Evolutionary conservation across 2,888 invertebrate genomes (phyloP), one percentile per base, ranked within the genome.

Genomic region (Furcula furcula): DNA sequence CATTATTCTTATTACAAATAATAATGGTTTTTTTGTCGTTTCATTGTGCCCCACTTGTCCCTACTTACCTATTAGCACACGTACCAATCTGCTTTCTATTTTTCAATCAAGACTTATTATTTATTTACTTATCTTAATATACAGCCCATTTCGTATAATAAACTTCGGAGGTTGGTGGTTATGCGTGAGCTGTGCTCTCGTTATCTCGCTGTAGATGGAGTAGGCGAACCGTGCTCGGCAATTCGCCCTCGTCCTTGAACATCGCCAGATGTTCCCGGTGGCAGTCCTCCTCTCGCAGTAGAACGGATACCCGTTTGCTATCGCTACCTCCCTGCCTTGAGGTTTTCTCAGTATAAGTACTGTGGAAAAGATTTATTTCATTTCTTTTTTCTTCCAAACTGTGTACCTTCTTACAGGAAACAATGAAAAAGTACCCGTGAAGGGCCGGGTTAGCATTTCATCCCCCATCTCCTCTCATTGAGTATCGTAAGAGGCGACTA

Each of bases 161-260:
- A 22, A 29, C 2, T 11, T 7, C 7, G 29, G 21, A 12, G 22
- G 15, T 7, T 3, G 11, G 13, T 34, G 34, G 5, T 21, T 29
- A 29, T 34, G 34, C 1, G 13, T 12, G 3, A 23, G 11, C 5
- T 34, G 10, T 10, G 22, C 1, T 7, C 9, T 4, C 20, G 10
- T 7, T 5, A 25, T 13, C 12, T 14, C 5, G 6, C 16, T 13
- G 12, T 19, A 12, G 19, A 9, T 23, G 5, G 16, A 28, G 20
- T 29, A 14, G 2, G 27, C 39, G n/a, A 53, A 36, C 1, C 46
- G 29, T 0, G 54, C 51, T 6, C 40, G 49, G 22, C 62, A 62
- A 3, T 39, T 31, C 5, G 36, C 35, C 12, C 50, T 31, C 1
- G n/a, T n/a, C n/a, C 31, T 39, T n/a, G 55, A 52, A 20, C 57